Base-by-base conservation (phyloP, 2,888 invertebrate species). In the Dicyrtoma fusca region DNA sequence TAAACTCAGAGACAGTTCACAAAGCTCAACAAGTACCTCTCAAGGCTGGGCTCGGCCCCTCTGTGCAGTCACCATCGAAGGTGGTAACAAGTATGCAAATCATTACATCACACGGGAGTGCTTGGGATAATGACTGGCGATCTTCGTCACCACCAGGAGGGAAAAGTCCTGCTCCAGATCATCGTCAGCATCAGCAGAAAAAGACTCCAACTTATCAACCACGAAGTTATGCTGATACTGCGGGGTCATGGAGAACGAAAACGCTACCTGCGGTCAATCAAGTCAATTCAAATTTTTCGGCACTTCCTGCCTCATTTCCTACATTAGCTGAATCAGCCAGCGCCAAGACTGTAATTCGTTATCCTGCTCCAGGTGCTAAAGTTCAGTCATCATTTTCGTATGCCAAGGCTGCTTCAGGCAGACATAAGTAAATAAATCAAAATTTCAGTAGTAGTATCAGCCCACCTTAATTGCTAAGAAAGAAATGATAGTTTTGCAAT, bases 241-340 rank as follows among this genome's bases (percentile, higher is more conserved):
- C 61, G 14, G 61, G 42, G 3, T 14, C 61, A 3, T 61, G 61
- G 61, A 14, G 61, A 61, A 61, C 34, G 3, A 3, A 34, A 34
- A 34, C 34, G 34, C 34, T 5, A 8, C 3, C 34, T 3, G 8
- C 34, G 34, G 42, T 26, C 34, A 34, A 26, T 14, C 57, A 17
- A 61, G n/a, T 61, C n/a, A 61, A 11, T 11, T 14, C 55, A 21
- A 34, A 61, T 61, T 61, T 61, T 42, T 34, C 26, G 26, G 26
- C 61, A n/a, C 42, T 61, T 42, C 61, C 61, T 42, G 17, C 61
- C 8, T 19, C 61, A n/a, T 61, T 61, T n/a, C 61, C 61, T n/a
- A 42, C 61, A 17, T 19, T 61, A 4, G 34, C 61, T 14, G 57
- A 57, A 14, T 23, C 57, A 25, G 13, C 57, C 25, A 57, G 6